phyloP scores from a whole-genome alignment of 2,113 vertebrate genomes.

The Coracopsis vasa region DNA sequence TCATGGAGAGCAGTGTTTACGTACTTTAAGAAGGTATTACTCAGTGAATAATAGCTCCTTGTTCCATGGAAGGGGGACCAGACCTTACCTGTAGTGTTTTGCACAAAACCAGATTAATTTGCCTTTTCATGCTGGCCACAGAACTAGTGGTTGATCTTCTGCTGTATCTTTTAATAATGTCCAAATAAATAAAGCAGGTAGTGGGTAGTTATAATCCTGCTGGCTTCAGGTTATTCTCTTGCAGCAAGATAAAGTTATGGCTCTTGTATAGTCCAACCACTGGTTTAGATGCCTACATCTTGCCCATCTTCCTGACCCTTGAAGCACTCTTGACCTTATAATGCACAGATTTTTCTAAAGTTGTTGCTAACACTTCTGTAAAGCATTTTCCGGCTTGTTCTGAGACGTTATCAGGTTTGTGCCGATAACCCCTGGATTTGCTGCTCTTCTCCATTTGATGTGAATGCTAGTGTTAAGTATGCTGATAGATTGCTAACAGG shows the following conservation, averaged over 20 bases:
- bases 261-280: not conserved
- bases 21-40: not conserved
- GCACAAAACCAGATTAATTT: not conserved
- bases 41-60: not conserved
- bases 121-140: not conserved
- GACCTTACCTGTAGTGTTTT: not conserved
- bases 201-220: not conserved
- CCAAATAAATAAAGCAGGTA: not conserved
- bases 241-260: not conserved
- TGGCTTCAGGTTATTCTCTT: not conserved
- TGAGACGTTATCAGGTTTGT: not conserved
- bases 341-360: not conserved
- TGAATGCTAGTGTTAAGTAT: conserved; percentile 11
- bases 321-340: not conserved
- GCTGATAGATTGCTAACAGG: conserved; percentile 30
- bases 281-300: not conserved
- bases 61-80: rapidly evolving
- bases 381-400: not conserved
- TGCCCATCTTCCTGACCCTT: not conserved
- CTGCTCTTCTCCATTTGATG: not conserved
- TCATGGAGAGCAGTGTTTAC: not conserved
- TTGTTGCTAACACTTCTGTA: not conserved
- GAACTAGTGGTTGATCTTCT: not conserved
- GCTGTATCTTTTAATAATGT: not conserved
- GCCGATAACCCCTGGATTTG: conserved; percentile 7